Conservation (phyloP, 2,113 vertebrate genomes). For the Apistogramma diplotaenia region DNA sequence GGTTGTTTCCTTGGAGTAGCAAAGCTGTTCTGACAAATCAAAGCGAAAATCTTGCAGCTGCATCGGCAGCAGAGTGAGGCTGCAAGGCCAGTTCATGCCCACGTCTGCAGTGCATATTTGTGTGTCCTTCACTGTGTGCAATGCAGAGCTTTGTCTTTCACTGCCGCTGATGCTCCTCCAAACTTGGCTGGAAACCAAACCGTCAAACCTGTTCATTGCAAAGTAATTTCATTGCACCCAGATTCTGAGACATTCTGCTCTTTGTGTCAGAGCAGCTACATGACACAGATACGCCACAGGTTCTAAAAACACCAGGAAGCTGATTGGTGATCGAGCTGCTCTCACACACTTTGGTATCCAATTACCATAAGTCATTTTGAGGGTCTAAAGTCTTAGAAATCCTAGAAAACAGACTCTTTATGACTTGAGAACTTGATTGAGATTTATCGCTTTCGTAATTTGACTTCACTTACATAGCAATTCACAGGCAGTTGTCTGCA, state of each 20-base stretch:
- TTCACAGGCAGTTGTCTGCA: neutral
- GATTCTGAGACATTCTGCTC: accelerated
- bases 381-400: neutral
- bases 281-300: neutral
- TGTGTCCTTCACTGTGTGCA: neutral
- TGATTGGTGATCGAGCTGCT: neutral
- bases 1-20: neutral
- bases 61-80: neutral
- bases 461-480: accelerated
- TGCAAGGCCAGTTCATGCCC: neutral
- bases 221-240: neutral
- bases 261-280: neutral
- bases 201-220: neutral
- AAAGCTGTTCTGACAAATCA: neutral
- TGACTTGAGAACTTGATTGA: neutral
- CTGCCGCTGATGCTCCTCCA: too few relatives aligned
- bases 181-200: neutral
- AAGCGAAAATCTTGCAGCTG: neutral
- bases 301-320: neutral
- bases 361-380: neutral
- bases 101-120: neutral
- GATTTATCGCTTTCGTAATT: neutral
- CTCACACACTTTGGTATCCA: neutral
- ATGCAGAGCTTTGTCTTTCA: neutral
- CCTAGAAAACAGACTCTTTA: neutral